Evolutionary conservation across 2,113 vertebrate species (phyloP), one percentile per base, ranked within the genome.

Genomic region (Cavia aperea): DNA sequence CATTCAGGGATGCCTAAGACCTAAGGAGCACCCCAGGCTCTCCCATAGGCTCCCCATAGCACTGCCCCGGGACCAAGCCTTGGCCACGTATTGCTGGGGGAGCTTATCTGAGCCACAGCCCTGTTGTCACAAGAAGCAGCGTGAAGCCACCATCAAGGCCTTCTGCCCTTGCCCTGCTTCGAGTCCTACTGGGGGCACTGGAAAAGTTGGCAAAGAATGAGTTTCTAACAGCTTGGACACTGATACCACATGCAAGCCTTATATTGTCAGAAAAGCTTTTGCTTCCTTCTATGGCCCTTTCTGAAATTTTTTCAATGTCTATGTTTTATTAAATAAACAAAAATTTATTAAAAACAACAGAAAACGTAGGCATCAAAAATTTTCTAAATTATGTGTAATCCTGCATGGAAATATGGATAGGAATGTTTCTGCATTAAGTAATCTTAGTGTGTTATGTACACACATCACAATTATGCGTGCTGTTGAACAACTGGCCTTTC

Each of bases 341-440:
- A 91, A 89, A 62, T 12, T 51, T 43, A 83, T 1, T 66, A 63
- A 93, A 92, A 90, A 90, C 83, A 93, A 93, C 4, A 66, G 23
- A 85, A 86, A 58, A 3, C 21, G 65, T 56, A 78, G 39, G 36
- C 31, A 83, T 89, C 78, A 58, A 23, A 86, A 94, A 89, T 72
- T 60, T 84, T 92, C 43, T 70, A 84, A 89, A 77, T 94, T 43
- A 77, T 8, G 75, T 46, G 19, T 12, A 63, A 66, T 79, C 49
- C 70, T 89, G 39, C 56, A 31, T 90, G 51, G 43, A 92, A 39
- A 87, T 39, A 65, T 58, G 60, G 68, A 51, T 3, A 7, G 7
- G 39, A 39, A 33, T 33, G 46, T 84, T 39, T 75, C 88, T 36
- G 12, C 62, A 92, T 60, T 68, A 73, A 39, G 29, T 56, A 49